Evolutionary conservation across 1,140 invertebrate genomes (phyloP).

Genomic region (Drosophila novamexicana): DNA sequence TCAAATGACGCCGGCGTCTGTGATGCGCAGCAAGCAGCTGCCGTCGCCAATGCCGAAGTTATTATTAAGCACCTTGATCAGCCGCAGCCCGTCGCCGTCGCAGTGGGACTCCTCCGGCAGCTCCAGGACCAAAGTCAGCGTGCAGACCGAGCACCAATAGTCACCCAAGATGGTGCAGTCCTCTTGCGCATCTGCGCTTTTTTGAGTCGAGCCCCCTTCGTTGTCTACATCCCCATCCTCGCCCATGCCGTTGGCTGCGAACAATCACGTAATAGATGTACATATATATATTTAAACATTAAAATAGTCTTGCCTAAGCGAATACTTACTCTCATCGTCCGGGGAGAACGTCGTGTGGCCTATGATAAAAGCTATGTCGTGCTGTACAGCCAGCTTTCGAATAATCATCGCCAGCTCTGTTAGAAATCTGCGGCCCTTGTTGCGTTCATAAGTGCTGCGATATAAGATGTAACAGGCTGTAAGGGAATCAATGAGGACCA

Average conservation of each 20-base stretch:
- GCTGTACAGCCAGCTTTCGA: constrained; percentile 41
- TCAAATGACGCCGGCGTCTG: constrained; percentile 60
- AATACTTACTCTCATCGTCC: constrained; percentile 27
- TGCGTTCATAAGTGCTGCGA: constrained; percentile 32
- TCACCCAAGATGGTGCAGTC: constrained; percentile 40
- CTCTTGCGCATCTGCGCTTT: background rate
- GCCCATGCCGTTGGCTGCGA: constrained; percentile 16
- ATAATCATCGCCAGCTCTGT: constrained; percentile 45
- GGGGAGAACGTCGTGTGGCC: constrained; percentile 46
- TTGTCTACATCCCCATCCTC: constrained; percentile 24
- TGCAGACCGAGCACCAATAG: constrained; percentile 68
- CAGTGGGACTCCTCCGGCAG: constrained; percentile 9
- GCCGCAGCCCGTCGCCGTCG: constrained; percentile 51
- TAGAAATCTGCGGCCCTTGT: constrained; percentile 30
- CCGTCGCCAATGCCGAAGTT: constrained; percentile 39
- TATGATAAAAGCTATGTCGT: constrained; percentile 52
- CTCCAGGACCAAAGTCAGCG: constrained; percentile 53
- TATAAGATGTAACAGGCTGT: constrained; percentile 51
- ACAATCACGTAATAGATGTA: constrained; percentile 13
- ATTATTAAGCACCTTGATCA: constrained; percentile 58
- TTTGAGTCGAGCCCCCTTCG: background rate
- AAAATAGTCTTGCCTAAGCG: background rate
- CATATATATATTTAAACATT: constrained; percentile 11
- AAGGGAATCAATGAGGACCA: constrained; percentile 70
- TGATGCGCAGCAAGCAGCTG: constrained; percentile 54